Evolutionary conservation across 2,797 vertebrate species (phyloP).

Genomic region (Crenuchus spilurus): DNA sequence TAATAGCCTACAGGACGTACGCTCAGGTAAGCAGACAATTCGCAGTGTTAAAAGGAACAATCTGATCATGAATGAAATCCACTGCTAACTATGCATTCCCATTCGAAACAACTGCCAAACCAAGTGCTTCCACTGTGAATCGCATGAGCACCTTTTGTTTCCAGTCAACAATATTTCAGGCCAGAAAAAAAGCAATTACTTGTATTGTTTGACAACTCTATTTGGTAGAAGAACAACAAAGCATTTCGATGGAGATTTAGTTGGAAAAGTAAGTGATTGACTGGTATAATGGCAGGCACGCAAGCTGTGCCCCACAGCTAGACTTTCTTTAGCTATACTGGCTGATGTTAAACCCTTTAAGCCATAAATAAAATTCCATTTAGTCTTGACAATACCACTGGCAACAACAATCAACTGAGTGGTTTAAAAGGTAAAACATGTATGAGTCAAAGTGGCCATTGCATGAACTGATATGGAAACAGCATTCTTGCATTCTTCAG

Average conservation of each 20-base stretch:
- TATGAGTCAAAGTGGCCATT: too few relatives aligned
- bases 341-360: neutral
- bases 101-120: slow-evolving; percentile 18
- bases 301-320: slow-evolving; percentile 63
- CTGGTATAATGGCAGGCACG: slow-evolving; percentile 47
- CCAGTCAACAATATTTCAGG: slow-evolving; percentile 70
- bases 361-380: slow-evolving; percentile 41
- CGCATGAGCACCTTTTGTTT: slow-evolving; percentile 8
- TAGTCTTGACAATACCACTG: slow-evolving; percentile 38
- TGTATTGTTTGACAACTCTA: slow-evolving; percentile 73
- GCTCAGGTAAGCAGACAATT: slow-evolving; percentile 54
- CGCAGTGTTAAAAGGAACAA: slow-evolving; percentile 13
- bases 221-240: slow-evolving; percentile 61
- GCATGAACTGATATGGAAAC: too few relatives aligned
- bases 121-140: neutral
- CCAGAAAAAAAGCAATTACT: slow-evolving; percentile 78
- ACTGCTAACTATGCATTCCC: slow-evolving; percentile 35
- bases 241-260: slow-evolving; percentile 36
- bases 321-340: slow-evolving; percentile 40
- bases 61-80: slow-evolving; percentile 46
- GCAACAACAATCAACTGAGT: slow-evolving; percentile 14
- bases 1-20: slow-evolving; percentile 44
- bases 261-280: slow-evolving; percentile 44
- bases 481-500: too few relatives aligned
- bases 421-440: neutral